Percentiles rank a stretch among this genome's conserved stretches.
These are phyloP conservation scores for Euzetes globulus DNA, from an alignment of 2,888 invertebrate species.

Conservation along the genomic window DNA sequence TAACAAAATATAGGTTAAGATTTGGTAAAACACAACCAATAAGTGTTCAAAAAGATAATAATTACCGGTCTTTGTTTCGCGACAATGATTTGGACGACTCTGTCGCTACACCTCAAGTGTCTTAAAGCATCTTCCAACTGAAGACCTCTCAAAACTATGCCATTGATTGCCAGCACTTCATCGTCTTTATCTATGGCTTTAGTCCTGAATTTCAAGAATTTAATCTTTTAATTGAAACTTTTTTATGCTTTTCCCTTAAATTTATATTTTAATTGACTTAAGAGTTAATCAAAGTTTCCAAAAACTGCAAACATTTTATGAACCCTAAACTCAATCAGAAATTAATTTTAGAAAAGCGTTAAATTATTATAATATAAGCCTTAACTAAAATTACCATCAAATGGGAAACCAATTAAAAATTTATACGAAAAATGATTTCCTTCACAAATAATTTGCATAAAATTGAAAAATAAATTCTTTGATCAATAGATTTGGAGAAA, in stretches of 20 bases:
- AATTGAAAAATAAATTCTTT: not conserved
- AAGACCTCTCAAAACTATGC: slow-evolving; percentile 68
- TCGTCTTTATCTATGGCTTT: slow-evolving; percentile 58
- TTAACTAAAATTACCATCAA: too few relatives aligned
- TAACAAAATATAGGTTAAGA: slow-evolving; percentile 6
- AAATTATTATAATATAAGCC: too few relatives aligned
- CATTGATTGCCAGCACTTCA: slow-evolving; percentile 82
- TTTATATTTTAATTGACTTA: too few relatives aligned
- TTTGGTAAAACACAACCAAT: not conserved
- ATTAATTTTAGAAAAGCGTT: too few relatives aligned
- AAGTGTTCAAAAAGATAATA: not conserved
- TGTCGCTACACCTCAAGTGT: slow-evolving; percentile 40
- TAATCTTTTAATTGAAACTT: not conserved
- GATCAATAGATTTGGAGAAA: not conserved
- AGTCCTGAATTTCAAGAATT: slow-evolving; percentile 1
- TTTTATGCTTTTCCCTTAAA: too few relatives aligned
- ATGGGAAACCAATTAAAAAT: too few relatives aligned
- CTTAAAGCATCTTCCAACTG: slow-evolving; percentile 40
- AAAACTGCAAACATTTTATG: too few relatives aligned
- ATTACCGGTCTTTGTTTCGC: slow-evolving; percentile 34
- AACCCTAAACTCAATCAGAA: too few relatives aligned
- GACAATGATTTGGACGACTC: slow-evolving; percentile 40
- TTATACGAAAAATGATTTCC: too few relatives aligned
- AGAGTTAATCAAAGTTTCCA: too few relatives aligned
- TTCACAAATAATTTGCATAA: not conserved